Percentiles rank a stretch among this genome's conserved stretches.
Evolutionary conservation across 1,140 invertebrate species (phyloP).

Genomic region (Hestina assimilis): DNA sequence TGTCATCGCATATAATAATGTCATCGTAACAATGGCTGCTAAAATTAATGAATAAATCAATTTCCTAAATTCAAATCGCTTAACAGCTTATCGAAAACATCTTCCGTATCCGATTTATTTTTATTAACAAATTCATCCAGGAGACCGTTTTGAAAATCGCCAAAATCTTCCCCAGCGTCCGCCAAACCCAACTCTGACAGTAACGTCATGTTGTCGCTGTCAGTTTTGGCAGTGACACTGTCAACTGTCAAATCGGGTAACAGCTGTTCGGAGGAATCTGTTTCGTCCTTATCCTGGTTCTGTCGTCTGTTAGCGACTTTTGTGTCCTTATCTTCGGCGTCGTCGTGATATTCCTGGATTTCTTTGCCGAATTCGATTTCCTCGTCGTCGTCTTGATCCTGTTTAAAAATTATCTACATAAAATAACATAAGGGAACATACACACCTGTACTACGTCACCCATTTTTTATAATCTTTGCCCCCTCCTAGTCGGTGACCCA

Average conservation of each 20-base stretch:
- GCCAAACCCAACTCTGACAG: slow-evolving; percentile 62
- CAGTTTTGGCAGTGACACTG: slow-evolving; percentile 29
- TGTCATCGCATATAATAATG: no score
- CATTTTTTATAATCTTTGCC: no score
- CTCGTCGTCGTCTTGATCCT: slow-evolving; percentile 69
- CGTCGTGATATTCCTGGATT: slow-evolving; percentile 68
- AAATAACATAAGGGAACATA: no score
- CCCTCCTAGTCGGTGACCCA: no score
- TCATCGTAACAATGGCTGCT: no score
- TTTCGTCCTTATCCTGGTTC: slow-evolving; percentile 53
- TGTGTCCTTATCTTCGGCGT: slow-evolving; percentile 41
- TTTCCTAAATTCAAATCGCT: slow-evolving; percentile 54
- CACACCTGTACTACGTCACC: no score
- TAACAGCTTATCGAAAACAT: slow-evolving; percentile 66
- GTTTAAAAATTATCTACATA: not conserved
- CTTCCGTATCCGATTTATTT: slow-evolving; percentile 38
- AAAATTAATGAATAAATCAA: slow-evolving; percentile 8
- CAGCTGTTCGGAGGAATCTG: slow-evolving; percentile 57
- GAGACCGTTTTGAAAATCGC: slow-evolving; percentile 66
- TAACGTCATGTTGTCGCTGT: slow-evolving; percentile 55
- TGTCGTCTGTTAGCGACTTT: slow-evolving; percentile 48
- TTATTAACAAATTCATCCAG: slow-evolving; percentile 43
- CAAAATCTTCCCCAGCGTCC: slow-evolving; percentile 61
- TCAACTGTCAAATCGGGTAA: slow-evolving; percentile 45
- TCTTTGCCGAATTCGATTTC: slow-evolving; percentile 68